A percentile compares a stretch with the other conserved stretches of the same genome.
phyloP scores from a whole-genome alignment of 1,140 invertebrate genomes.

The Trachymyrmex cornetzi region DNA sequence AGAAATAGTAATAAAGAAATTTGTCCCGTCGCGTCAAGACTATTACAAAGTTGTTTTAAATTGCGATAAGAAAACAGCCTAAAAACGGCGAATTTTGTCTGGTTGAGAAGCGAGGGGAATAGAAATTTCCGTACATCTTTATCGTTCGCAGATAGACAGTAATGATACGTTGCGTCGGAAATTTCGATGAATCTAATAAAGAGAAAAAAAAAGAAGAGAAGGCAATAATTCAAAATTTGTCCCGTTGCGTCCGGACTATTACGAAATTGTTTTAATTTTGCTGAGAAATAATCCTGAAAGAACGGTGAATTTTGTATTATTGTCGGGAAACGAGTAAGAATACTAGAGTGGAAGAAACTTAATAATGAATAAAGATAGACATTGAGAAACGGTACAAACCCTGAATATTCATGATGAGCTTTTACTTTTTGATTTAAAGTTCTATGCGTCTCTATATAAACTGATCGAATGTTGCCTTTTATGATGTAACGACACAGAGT shows the following conservation, averaged over 20 bases:
- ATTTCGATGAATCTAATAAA: slow-evolving; percentile 69
- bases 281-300: slow-evolving; percentile 60
- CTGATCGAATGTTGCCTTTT: slow-evolving; percentile 19
- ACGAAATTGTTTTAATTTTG: slow-evolving; percentile 61
- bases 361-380: slow-evolving; percentile 77
- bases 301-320: slow-evolving; percentile 79
- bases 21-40: slow-evolving; percentile 74
- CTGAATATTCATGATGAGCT: slow-evolving; percentile 47
- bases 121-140: slow-evolving; percentile 68
- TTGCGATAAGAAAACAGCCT: slow-evolving; percentile 32
- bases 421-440: slow-evolving; percentile 56
- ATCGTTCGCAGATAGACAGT: slow-evolving; percentile 40
- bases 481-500: slow-evolving; percentile 15
- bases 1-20: slow-evolving; percentile 75
- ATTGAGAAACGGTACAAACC: slow-evolving; percentile 76
- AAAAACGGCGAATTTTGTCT: slow-evolving; percentile 76
- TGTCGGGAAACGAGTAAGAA: slow-evolving; percentile 58
- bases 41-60: slow-evolving; percentile 61
- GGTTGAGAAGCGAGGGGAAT: slow-evolving; percentile 46
- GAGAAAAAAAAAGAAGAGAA: slow-evolving; percentile 8
- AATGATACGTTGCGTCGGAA: slow-evolving; percentile 74
- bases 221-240: slow-evolving; percentile 79
- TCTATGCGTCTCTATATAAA: background rate
- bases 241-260: slow-evolving; percentile 71
- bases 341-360: slow-evolving; percentile 47